phyloP scores from a whole-genome alignment of 2,797 vertebrate genomes.

The Cetoscarus ocellatus region DNA sequence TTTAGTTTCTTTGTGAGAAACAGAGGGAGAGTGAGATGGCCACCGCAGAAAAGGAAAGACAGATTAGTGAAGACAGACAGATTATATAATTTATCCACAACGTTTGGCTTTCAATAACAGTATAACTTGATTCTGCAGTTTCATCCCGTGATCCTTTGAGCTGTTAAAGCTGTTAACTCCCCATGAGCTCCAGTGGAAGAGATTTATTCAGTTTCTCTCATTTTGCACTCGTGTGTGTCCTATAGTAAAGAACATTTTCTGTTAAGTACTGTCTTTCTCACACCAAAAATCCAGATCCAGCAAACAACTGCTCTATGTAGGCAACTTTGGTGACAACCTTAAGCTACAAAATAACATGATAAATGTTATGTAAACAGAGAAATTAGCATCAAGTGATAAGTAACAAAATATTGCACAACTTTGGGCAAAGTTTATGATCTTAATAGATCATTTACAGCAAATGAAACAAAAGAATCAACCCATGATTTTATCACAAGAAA shows the following conservation, averaged over 20 bases:
- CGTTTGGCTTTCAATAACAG: slow-evolving; percentile 71
- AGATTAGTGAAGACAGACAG: slow-evolving; percentile 16
- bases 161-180: slow-evolving; percentile 29
- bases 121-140: slow-evolving; percentile 63
- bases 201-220: slow-evolving; percentile 52
- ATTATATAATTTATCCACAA: slow-evolving; percentile 67
- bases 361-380: too few relatives aligned
- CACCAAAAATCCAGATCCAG: neutral
- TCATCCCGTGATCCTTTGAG: slow-evolving; percentile 70
- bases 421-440: too few relatives aligned
- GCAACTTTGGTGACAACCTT: neutral
- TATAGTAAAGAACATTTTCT: slow-evolving; percentile 17
- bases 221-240: slow-evolving; percentile 36
- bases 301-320: neutral
- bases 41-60: slow-evolving; percentile 2
- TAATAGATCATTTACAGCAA: too few relatives aligned
- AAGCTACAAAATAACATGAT: neutral
- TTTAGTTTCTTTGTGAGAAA: neutral
- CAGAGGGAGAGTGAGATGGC: neutral
- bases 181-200: slow-evolving; percentile 43
- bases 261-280: slow-evolving; percentile 15
- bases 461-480: too few relatives aligned
- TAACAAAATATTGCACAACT: too few relatives aligned
- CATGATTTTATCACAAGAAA: too few relatives aligned
- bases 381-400: too few relatives aligned